phyloP scores from a whole-genome alignment of 2,888 invertebrate species.

The Drosophila conformis region DNA sequence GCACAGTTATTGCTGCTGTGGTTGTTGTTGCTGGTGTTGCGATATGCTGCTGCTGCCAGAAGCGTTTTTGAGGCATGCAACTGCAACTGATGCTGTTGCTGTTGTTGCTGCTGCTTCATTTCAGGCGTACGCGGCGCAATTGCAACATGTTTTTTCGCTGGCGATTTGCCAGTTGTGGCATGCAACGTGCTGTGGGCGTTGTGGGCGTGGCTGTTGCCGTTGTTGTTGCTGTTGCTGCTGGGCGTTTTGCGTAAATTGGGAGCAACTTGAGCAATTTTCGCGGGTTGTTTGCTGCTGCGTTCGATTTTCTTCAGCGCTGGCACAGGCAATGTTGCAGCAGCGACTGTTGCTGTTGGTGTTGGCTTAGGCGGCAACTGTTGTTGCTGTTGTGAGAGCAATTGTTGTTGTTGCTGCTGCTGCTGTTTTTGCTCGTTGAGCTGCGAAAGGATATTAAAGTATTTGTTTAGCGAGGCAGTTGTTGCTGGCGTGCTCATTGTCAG shows the following conservation, averaged over 20 bases:
- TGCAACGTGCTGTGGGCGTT: slow-evolving; percentile 72
- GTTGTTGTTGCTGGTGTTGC: slow-evolving; percentile 22
- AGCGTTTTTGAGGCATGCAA: slow-evolving; percentile 51
- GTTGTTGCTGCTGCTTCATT: slow-evolving; percentile 80
- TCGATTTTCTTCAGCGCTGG: slow-evolving; percentile 85
- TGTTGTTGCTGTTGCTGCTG: slow-evolving; percentile 67
- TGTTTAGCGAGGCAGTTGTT: slow-evolving; percentile 82
- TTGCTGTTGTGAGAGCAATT: slow-evolving; percentile 26
- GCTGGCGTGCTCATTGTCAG: slow-evolving; percentile 80
- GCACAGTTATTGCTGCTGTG: slow-evolving; percentile 25
- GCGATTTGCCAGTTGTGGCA: slow-evolving; percentile 81
- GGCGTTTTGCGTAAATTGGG: slow-evolving; percentile 84
- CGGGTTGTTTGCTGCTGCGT: slow-evolving; percentile 83
- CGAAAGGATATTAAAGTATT: slow-evolving; percentile 83
- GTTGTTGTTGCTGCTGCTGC: slow-evolving; percentile 62
- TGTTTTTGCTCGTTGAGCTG: slow-evolving; percentile 80
- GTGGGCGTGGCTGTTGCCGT: slow-evolving; percentile 58
- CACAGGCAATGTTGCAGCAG: slow-evolving; percentile 67
- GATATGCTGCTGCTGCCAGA: slow-evolving; percentile 45
- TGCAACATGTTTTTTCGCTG: slow-evolving; percentile 85
- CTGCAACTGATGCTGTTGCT: slow-evolving; percentile 62
- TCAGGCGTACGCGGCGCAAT: slow-evolving; percentile 85
- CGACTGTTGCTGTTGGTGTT: slow-evolving; percentile 44
- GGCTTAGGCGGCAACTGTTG: slow-evolving; percentile 31
- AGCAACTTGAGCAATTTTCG: slow-evolving; percentile 85